These are phyloP conservation scores for Euphonia xanthogaster DNA, from an alignment of 2,797 vertebrate species.

Conservation along the genomic window DNA sequence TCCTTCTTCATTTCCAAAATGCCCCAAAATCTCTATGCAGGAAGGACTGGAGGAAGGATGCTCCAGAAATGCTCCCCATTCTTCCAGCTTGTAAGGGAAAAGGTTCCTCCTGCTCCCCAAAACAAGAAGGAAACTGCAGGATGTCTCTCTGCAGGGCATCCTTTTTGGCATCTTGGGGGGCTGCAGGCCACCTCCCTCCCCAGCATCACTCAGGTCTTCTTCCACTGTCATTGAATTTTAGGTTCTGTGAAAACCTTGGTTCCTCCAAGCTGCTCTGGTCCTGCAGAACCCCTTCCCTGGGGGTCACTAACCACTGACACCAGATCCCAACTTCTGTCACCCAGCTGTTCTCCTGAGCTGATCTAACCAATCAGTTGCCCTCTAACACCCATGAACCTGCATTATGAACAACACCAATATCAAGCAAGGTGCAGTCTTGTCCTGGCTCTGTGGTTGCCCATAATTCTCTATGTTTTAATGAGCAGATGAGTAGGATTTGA, in stretches of 20 bases:
- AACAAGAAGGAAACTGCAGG: neutral
- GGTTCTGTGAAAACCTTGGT: neutral
- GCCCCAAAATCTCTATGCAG: neutral
- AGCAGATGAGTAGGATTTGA: neutral
- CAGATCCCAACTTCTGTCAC: neutral
- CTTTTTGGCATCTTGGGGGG: accelerated
- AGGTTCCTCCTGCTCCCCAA: neutral
- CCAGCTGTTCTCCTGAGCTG: neutral
- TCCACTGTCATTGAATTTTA: accelerated
- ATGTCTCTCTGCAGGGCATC: too few relatives aligned
- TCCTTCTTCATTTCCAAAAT: neutral
- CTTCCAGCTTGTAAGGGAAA: neutral
- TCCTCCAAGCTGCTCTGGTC: neutral
- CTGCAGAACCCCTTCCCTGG: neutral
- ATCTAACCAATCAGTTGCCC: neutral
- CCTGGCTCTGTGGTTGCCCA: neutral
- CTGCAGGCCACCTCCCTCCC: neutral
- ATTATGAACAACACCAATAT: neutral
- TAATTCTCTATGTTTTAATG: conserved; percentile 2
- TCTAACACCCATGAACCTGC: neutral
- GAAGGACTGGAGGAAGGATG: neutral
- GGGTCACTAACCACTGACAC: neutral
- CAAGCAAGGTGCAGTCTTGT: neutral
- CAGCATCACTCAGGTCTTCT: neutral
- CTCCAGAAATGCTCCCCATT: neutral